phyloP scores from a whole-genome alignment of 2,888 invertebrate genomes.

The Temnothorax ravouxi region DNA sequence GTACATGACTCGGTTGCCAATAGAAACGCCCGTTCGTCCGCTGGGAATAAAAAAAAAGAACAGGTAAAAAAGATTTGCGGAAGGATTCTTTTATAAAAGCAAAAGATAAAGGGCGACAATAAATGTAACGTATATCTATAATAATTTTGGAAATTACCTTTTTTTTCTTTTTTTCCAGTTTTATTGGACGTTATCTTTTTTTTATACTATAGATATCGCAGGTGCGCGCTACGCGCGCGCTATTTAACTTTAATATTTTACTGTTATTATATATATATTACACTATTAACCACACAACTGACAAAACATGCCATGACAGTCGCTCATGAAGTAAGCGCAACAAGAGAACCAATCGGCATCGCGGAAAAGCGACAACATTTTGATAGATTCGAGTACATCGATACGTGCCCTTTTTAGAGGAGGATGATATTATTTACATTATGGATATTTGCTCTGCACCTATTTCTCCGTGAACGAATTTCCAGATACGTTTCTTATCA shows the following conservation, averaged over 20 bases:
- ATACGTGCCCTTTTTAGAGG: too few species aligned
- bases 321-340: too few species aligned
- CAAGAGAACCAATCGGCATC: too few species aligned
- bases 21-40: background rate
- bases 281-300: too few species aligned
- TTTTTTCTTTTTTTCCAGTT: background rate
- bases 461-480: background rate
- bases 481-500: background rate
- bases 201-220: background rate
- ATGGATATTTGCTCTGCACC: background rate
- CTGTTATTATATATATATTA: too few species aligned
- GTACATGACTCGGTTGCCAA: slow-evolving; percentile 39
- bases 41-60: background rate
- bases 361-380: too few species aligned
- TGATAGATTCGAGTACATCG: too few species aligned
- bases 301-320: too few species aligned
- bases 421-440: too few species aligned
- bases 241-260: too few species aligned
- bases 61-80: slow-evolving; percentile 3
- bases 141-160: background rate
- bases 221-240: too few species aligned
- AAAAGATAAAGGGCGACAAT: background rate
- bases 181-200: background rate
- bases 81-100: background rate
- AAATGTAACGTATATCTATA: background rate